Conservation (phyloP, 2,113 vertebrate species). For the Daubentonia madagascariensis region DNA sequence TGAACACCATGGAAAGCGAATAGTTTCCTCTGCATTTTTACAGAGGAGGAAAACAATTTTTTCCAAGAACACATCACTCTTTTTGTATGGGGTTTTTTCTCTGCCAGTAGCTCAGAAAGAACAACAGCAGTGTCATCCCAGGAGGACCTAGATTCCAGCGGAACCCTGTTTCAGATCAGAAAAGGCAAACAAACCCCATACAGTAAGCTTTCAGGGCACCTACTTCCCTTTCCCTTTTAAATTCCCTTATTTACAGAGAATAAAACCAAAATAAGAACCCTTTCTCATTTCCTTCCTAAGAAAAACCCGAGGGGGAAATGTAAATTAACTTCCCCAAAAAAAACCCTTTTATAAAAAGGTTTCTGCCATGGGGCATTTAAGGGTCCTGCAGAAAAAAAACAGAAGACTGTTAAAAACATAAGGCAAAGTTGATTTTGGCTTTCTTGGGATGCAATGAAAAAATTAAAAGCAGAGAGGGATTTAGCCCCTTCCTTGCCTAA, state of each 20-base stretch:
- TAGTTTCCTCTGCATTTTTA: background rate
- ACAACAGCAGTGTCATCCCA: background rate
- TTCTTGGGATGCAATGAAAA: constrained; percentile 8
- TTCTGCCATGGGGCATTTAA: background rate
- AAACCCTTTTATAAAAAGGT: background rate
- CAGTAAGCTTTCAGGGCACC: background rate
- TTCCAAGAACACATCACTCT: background rate
- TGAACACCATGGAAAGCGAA: background rate
- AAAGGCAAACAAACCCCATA: background rate
- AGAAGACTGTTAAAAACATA: constrained; percentile 3
- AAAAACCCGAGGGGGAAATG: background rate
- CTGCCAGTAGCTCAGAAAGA: background rate
- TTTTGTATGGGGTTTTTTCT: background rate
- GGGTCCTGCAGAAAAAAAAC: background rate
- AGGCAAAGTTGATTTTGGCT: constrained; percentile 1
- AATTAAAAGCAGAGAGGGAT: constrained; percentile 26
- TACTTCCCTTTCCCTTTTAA: background rate
- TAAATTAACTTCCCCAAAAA: constrained; percentile 20
- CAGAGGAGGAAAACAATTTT: background rate
- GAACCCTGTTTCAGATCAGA: background rate
- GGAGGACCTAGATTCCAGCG: background rate
- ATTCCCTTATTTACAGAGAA: background rate
- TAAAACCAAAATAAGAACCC: background rate
- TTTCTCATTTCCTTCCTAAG: constrained; percentile 29
- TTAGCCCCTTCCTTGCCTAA: constrained; percentile 48